A percentile compares a stretch with the other conserved stretches of the same genome.
Conservation (phyloP, 2,888 invertebrate genomes). For the Myopa tessellatipennis region DNA sequence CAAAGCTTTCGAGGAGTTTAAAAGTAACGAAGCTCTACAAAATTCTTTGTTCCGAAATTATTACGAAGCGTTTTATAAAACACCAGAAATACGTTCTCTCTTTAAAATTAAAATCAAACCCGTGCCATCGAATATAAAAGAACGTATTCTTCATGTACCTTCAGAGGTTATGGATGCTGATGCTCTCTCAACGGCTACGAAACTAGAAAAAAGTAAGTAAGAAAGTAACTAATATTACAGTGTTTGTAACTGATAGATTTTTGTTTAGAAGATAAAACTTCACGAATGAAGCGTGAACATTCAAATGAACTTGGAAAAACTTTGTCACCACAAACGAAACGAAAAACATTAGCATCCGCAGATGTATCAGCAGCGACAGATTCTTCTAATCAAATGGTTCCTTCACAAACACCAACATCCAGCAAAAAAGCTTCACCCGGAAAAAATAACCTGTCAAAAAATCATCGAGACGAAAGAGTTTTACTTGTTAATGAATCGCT, state of each 20-base stretch:
- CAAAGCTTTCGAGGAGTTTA: conserved; percentile 22
- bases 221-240: background rate
- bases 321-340: background rate
- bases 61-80: conserved; percentile 40
- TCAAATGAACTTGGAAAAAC: background rate
- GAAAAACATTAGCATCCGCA: conserved; percentile 1
- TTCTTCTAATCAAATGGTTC: no score
- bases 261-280: background rate
- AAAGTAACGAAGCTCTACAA: conserved; percentile 20
- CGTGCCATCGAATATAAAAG: conserved; percentile 30
- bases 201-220: background rate
- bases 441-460: no score
- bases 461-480: no score
- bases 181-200: background rate
- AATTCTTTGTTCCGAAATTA: conserved; percentile 21
- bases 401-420: no score
- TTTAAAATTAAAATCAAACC: conserved; percentile 40
- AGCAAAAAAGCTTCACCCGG: no score
- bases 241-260: background rate
- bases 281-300: background rate
- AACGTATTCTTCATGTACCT: conserved; percentile 39
- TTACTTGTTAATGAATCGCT: no score
- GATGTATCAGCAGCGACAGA: no score
- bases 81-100: conserved; percentile 33
- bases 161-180: background rate